Percentiles rank a stretch among this genome's conserved stretches.
These are phyloP conservation scores for Eutolmus rufibarbis DNA, from an alignment of 2,888 invertebrate genomes.

Conservation along the genomic window DNA sequence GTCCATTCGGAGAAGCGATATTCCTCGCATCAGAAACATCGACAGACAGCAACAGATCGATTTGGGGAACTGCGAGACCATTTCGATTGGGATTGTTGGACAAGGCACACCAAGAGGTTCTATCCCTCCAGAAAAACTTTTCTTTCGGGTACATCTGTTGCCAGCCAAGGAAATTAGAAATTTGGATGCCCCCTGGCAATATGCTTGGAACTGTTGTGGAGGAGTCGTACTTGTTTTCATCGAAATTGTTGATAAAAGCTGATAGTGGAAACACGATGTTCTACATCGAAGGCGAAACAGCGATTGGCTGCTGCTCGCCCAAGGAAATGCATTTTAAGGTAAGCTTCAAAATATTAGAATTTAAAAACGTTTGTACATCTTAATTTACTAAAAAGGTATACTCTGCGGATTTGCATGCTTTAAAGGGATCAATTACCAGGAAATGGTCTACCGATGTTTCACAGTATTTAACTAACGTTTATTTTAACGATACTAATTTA, in stretches of 20 bases:
- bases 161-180: constrained; percentile 72
- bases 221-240: constrained; percentile 71
- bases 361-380: too few species aligned
- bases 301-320: constrained; percentile 68
- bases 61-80: constrained; percentile 73
- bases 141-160: constrained; percentile 76
- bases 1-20: constrained; percentile 77
- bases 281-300: constrained; percentile 74
- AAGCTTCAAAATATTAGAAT: constrained; percentile 51
- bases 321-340: constrained; percentile 72
- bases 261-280: constrained; percentile 70
- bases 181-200: constrained; percentile 76
- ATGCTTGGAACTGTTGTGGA: constrained; percentile 75
- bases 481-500: constrained; percentile 74
- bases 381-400: constrained; percentile 61
- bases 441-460: constrained; percentile 75
- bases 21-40: constrained; percentile 77
- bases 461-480: constrained; percentile 77
- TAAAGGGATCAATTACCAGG: constrained; percentile 73
- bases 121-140: constrained; percentile 75
- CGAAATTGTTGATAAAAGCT: constrained; percentile 75
- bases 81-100: constrained; percentile 84
- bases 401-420: constrained; percentile 68
- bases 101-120: constrained; percentile 81
- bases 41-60: constrained; percentile 68